Base-by-base conservation (phyloP, 2,888 invertebrate genomes). In the Lochmaea capreae region DNA sequence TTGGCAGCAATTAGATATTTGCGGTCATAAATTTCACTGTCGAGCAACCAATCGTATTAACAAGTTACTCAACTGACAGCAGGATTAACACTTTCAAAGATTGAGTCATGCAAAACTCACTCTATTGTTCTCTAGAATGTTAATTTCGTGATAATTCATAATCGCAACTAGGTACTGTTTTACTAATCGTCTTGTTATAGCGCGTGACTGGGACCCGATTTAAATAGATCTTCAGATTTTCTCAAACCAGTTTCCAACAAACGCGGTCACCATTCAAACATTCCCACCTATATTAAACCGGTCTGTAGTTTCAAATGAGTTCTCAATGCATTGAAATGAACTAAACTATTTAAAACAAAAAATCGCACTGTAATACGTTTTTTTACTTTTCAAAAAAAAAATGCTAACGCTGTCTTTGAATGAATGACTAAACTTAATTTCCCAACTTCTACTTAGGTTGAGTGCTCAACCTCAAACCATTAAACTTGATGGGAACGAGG, bases 1-100 rank as follows among this genome's bases (percentile, higher is more conserved):
- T 58, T 74, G 71, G 61, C 74, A 74, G 67, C 70, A 70, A 71
- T 74, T 74, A 74, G 74, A 67, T 66, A 74, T 74, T 65, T 59
- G 70, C 46, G 59, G 70, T 62, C 33, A 74, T 74, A 74, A 61
- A 39, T 76, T 68, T 66, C 67, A 52, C 65, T 71, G 75, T 66
- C 62, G 61, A 67, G 71, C 67, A 63, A 73, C 71, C 76, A 73
- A 76, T 76, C 57, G 67, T 67, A 69, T 71, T 68, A 73, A 67
- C 71, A 71, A 70, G 75, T 72, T 72, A 61, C 65, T 71, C 43
- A 57, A 70, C 61, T 67, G 63, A 67, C 67, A 70, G 63, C 33
- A 67, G 66, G 70, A 66, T 72, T 73, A 73, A 65, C 74, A 67
- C 65, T 67, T 69, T 54, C 70, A 70, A 67, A 74, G 73, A 70